Base-by-base conservation (phyloP, 2,888 invertebrate genomes). In the Rhagium mordax region DNA sequence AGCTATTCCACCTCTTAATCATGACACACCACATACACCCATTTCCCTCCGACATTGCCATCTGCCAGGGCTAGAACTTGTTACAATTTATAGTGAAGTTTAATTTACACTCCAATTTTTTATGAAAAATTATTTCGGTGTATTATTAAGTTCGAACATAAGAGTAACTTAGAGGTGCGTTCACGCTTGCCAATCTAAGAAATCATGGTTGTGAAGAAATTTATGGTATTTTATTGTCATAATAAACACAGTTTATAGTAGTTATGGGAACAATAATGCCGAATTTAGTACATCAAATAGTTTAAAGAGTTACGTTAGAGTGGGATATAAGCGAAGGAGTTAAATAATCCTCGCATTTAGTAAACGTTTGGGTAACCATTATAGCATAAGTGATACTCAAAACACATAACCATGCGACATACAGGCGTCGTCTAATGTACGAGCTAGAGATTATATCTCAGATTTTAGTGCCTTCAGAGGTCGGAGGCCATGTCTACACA, bases 361-460 rank as follows among this genome's bases (percentile, higher is more conserved):
- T 61, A 61, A 61, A 61, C 47, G 8, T 47, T 61, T 48, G 21
- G 47, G 13, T 47, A 41, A 60, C 41, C 29, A 33, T 60, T 60
- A 15, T 27, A 16, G 10, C 13, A 20, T 60, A 61, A 48, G 33
- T 59, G 59, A 59, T 33, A 61, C 61, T 47, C 48, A 47, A 59
- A 61, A 60, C 41, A 60, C 15, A 61, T 15, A 47, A 48, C 47
- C 41, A 18, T 47, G 61, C 61, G 61, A 61, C 47, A 47, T 21
- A 47, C 41, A 41, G 61, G 61, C 61, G 61, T 61, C 47, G 61
- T 21, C 20, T 61, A 60, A 60, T 60, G 41, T 27, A 57, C 29
- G 29, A 20, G 10, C n/a, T 7, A 16, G 2, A 60, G 61, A 61
- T 61, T 61, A 48, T 48, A 61, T 61, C 61, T 48, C 10, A 24